Percentiles rank a stretch among this genome's conserved stretches.
phyloP scores from a whole-genome alignment of 2,113 vertebrate species.

The Empidonax traillii region DNA sequence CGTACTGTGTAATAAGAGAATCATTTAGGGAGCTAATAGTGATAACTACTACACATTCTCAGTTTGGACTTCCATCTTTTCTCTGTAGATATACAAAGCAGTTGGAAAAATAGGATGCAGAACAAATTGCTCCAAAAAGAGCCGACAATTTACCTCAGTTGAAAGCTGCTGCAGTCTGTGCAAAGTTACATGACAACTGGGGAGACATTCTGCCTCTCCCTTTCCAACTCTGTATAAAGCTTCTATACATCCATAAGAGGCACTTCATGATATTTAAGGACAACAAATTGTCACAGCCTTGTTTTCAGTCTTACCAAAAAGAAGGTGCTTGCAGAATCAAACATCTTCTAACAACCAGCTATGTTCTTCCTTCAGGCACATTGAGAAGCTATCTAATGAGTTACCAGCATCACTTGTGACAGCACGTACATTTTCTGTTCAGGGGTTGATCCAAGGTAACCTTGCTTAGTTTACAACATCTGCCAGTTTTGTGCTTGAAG shows the following conservation, averaged over 20 bases:
- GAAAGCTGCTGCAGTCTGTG: neutral
- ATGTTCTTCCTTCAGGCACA: neutral
- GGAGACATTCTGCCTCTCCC: neutral
- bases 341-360: neutral
- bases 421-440: neutral
- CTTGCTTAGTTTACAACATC: neutral
- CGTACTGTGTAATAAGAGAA: neutral
- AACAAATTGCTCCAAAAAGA: neutral
- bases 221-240: neutral
- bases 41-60: neutral
- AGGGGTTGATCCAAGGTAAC: neutral
- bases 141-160: neutral
- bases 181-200: neutral
- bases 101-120: neutral
- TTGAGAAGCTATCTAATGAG: neutral
- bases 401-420: neutral
- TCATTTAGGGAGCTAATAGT: neutral
- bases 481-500: neutral
- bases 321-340: neutral
- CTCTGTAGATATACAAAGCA: neutral
- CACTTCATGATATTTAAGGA: neutral
- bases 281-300: neutral
- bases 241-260: neutral
- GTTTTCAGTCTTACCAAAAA: neutral
- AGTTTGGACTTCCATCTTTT: neutral